Evolutionary conservation across 2,888 invertebrate species (phyloP).

Genomic region (Microplitis manilae): DNA sequence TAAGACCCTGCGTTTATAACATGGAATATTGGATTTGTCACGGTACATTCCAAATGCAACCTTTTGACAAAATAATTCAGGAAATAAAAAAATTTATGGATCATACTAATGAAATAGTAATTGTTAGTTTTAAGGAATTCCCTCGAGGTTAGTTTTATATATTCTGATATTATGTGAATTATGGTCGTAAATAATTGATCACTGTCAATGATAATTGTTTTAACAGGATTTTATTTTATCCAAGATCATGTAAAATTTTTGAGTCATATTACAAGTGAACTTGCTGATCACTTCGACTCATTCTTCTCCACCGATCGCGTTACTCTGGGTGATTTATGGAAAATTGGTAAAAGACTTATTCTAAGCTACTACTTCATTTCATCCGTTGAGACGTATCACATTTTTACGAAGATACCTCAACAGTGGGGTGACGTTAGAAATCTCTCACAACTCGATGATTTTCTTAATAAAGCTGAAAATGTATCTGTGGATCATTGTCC

Average conservation of each 20-base stretch:
- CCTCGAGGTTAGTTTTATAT: slow-evolving; percentile 69
- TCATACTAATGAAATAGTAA: slow-evolving; percentile 74
- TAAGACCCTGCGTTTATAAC: slow-evolving; percentile 74
- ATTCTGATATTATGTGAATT: no score
- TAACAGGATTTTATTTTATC: no score
- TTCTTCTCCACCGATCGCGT: no score
- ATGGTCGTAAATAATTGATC: no score
- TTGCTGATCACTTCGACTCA: no score
- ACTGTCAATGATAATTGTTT: no score
- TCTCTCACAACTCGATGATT: not conserved
- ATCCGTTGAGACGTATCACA: no score
- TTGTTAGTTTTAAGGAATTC: slow-evolving; percentile 75
- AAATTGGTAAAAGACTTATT: no score
- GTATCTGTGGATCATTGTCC: not conserved
- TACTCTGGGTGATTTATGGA: no score
- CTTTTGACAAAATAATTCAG: slow-evolving; percentile 70
- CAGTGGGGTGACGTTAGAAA: not conserved
- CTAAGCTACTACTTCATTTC: no score
- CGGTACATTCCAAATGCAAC: slow-evolving; percentile 71
- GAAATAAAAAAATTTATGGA: slow-evolving; percentile 73
- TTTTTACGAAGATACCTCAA: not conserved
- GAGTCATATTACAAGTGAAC: not conserved
- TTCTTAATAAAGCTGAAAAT: not conserved
- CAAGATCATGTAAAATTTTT: not conserved
- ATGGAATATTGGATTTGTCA: slow-evolving; percentile 73